Percentiles rank a stretch among this genome's conserved stretches.
Conservation (phyloP, 2,888 invertebrate genomes). For the Ceraclea dissimilis region DNA sequence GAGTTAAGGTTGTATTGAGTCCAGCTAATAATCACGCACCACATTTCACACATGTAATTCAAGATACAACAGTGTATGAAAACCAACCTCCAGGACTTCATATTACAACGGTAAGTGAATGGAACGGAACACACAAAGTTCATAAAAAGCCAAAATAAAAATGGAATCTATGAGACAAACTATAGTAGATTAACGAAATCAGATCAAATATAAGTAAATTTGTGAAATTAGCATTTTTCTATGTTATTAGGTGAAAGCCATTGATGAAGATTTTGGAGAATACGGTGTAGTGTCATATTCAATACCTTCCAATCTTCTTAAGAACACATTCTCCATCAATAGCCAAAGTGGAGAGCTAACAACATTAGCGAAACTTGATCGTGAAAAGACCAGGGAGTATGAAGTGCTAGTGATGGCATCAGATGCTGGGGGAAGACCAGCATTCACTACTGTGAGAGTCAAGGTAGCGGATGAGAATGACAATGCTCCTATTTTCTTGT, state of each 20-base stretch:
- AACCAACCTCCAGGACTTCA: conserved; percentile 69
- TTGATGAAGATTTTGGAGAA: conserved; percentile 74
- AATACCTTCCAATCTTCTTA: conserved; percentile 66
- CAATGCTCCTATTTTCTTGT: conserved; percentile 67
- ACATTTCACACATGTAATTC: conserved; percentile 65
- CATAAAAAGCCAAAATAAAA: too few relatives aligned
- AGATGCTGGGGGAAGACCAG: conserved; percentile 73
- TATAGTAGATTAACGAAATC: too few relatives aligned
- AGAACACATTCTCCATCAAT: conserved; percentile 67
- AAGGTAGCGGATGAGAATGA: conserved; percentile 80
- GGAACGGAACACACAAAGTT: too few relatives aligned
- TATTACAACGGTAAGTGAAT: conserved; percentile 58
- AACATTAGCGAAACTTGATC: conserved; percentile 62
- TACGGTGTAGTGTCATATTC: conserved; percentile 69
- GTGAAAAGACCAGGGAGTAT: conserved; percentile 55
- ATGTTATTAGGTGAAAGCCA: conserved; percentile 73
- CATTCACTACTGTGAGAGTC: conserved; percentile 69
- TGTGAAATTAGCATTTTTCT: too few relatives aligned
- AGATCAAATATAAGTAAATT: too few relatives aligned
- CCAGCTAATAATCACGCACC: conserved; percentile 77
- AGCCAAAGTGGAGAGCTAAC: conserved; percentile 62
- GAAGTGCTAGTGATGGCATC: conserved; percentile 74
- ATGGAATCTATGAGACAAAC: too few relatives aligned
- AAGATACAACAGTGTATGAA: conserved; percentile 75
- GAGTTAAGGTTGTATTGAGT: conserved; percentile 69